Conservation (phyloP, 2,113 vertebrate species). For the Centropus bengalensis region DNA sequence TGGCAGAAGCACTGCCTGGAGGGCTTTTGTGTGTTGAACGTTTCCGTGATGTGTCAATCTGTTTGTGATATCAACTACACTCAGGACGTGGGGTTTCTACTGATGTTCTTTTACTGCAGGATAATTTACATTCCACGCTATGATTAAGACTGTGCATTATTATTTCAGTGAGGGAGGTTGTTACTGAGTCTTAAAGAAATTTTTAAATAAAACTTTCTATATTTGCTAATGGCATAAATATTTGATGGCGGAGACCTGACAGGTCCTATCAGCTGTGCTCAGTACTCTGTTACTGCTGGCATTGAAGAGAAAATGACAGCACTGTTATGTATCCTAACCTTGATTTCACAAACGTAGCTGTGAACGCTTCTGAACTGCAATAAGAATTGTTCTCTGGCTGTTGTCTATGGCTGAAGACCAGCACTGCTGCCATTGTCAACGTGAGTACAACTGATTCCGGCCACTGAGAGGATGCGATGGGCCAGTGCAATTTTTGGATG, state of each 20-base stretch:
- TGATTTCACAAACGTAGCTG: not conserved
- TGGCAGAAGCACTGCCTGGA: not conserved
- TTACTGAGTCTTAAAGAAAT: not conserved
- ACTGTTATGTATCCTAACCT: not conserved
- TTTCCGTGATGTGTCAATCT: not conserved
- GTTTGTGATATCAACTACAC: not conserved
- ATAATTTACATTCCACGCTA: not conserved
- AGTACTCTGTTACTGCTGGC: not conserved
- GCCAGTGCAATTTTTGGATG: not conserved
- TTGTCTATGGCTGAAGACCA: not conserved
- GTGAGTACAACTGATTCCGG: not conserved
- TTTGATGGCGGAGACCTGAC: not conserved
- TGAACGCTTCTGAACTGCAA: not conserved
- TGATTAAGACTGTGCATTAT: not conserved
- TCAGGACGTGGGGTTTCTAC: not conserved
- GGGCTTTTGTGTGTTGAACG: not conserved
- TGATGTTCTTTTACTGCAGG: not conserved
- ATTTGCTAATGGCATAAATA: not conserved
- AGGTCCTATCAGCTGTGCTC: not conserved
- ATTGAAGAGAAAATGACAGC: not conserved
- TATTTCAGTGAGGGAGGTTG: slow-evolving; percentile 4
- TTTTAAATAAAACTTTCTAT: not conserved
- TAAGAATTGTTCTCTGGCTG: not conserved
- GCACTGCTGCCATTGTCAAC: not conserved
- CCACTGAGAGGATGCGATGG: not conserved